Conservation (phyloP, 2,113 vertebrate species). For the cattle (Bos taurus) region DNA sequence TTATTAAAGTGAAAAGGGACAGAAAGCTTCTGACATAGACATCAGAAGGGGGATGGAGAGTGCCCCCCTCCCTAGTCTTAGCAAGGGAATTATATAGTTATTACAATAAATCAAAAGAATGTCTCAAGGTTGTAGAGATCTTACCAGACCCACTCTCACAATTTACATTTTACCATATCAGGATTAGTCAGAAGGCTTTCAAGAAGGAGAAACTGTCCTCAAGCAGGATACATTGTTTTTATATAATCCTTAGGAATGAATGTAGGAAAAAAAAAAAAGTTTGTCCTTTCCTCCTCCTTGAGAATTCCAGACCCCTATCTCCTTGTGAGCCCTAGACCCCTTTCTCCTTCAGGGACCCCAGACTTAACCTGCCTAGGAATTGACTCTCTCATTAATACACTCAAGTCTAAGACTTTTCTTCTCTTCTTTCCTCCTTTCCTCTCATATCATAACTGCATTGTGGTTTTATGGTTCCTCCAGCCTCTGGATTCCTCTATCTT, state of each 20-base stretch:
- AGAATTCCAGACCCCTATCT: background rate
- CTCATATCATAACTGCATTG: background rate
- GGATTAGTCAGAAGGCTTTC: background rate
- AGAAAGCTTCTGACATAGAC: background rate
- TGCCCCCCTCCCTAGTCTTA: background rate
- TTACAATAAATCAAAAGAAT: background rate
- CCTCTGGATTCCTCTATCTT: background rate
- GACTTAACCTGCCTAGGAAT: background rate
- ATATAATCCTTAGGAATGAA: background rate
- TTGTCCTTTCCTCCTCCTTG: background rate
- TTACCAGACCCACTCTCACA: background rate
- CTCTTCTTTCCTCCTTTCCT: background rate
- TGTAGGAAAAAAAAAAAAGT: background rate
- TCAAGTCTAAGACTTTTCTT: background rate
- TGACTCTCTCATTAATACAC: background rate
- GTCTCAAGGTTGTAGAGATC: background rate
- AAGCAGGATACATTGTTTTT: background rate
- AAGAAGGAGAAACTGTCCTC: background rate
- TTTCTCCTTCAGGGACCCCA: background rate
- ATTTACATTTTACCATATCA: background rate
- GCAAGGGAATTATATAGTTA: background rate
- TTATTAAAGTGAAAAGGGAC: background rate
- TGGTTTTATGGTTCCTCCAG: background rate
- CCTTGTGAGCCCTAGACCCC: background rate
- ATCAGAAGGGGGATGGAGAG: background rate